Evolutionary conservation across 2,113 vertebrate genomes (phyloP).

Genomic region (Catharus minimus): DNA sequence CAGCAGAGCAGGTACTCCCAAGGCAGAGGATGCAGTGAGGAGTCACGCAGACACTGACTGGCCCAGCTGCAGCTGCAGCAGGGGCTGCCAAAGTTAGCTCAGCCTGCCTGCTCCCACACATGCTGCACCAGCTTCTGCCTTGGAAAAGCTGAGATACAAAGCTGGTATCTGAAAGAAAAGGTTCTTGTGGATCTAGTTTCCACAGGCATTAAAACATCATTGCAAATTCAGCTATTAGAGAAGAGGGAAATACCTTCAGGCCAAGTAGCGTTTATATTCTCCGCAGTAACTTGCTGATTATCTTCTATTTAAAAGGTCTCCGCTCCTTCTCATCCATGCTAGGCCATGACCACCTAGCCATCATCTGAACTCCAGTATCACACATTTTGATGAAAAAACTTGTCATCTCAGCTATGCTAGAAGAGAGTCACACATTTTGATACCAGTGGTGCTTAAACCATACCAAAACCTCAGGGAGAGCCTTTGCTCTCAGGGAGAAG

Average conservation of each 20-base stretch:
- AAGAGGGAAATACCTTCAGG: background rate
- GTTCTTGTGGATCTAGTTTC: background rate
- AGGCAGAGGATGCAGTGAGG: background rate
- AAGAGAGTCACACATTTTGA: background rate
- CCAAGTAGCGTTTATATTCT: background rate
- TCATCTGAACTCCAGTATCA: background rate
- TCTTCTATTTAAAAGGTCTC: background rate
- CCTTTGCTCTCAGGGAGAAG: background rate
- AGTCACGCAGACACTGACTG: fast-evolving
- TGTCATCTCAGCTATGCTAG: background rate
- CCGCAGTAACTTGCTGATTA: background rate
- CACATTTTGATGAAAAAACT: background rate
- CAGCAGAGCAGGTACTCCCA: background rate
- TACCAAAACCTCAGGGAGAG: background rate
- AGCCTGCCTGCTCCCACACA: background rate
- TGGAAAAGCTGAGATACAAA: background rate
- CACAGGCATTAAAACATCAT: background rate
- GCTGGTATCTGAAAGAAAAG: background rate
- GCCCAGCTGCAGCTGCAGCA: fast-evolving
- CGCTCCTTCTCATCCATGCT: background rate
- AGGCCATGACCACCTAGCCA: background rate
- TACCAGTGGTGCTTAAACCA: background rate
- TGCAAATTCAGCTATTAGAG: slow-evolving; percentile 1
- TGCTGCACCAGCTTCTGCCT: fast-evolving
- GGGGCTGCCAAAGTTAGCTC: background rate